Base-by-base conservation (phyloP, 92 coral and sea anemone species). In the Siderastrea radians region DNA sequence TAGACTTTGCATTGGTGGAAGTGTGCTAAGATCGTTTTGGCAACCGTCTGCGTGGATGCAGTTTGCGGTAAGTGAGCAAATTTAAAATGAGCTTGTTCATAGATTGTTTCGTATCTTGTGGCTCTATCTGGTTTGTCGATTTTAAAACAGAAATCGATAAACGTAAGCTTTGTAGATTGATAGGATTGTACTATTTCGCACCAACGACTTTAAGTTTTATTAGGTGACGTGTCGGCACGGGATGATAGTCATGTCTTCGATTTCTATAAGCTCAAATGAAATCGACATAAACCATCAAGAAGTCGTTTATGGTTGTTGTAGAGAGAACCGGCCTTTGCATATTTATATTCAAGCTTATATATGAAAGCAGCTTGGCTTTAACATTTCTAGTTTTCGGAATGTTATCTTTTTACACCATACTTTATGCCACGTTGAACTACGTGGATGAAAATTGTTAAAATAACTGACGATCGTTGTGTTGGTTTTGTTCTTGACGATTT, bases 11-110 rank as follows among this genome's bases (percentile, higher is more conserved):
- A 53, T 49, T 70, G 63, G 48, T 51, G 49, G 49, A 58, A 53
- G 77, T 14, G 19, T 80, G 48, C 17, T 8, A 0, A 74, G 62
- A 74, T 74, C 78, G 78, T 15, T 74, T 10, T 51, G 62, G 63
- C 13, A 7, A 17, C 63, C 19, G 59, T 50, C 53, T 48, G 44
- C 17, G 63, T 53, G 78, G 53, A 49, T 48, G 78, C 64, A 74
- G 47, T 7, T 17, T 54, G 16, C 78, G 78, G 78, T 74, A 49
- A 74, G 78, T 74, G 54, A 10, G 19, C 13, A 19, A 61, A 14
- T 61, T 52, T 49, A 52, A 17, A 1, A 10, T 50, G 49, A 10
- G 15, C 3, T 6, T 69, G 3, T 69, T 45, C 15, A 16, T n/a
- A 64, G 66, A 6, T 6, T 15, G 15, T 72, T 3, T 3, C 47